Evolutionary conservation across 2,113 vertebrate species (phyloP), one percentile per base, ranked within the genome.

Genomic region (Craseonycteris thonglongyai): DNA sequence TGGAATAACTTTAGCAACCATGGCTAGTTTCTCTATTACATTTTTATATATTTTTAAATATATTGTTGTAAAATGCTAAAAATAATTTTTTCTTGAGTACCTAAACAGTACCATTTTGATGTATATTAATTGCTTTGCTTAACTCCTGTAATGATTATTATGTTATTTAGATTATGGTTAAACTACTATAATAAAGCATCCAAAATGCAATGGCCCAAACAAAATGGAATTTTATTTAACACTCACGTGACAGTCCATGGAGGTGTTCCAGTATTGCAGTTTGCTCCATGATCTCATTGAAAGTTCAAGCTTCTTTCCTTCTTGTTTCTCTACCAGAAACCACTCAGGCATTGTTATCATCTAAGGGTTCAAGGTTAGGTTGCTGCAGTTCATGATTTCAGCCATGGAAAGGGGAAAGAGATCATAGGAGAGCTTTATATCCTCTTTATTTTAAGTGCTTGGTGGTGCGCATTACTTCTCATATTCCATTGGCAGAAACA

Each of bases 21-120:
- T 92, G 40, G 3, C 47, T 79, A 42, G 13, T 94, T 83, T 95
- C 35, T 92, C 38, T 90, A 2, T 79, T 78, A n/a, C 12, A 75
- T 79, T 94, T 92, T 93, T 83, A 51, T 68, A 5, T 95, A 58
- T 93, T 93, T 96, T 92, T 66, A 94, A 90, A 58, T 88, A 90
- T 14, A 40, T 47, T 61, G 10, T 94, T 79, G 3, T 93, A 94
- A 93, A 95, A 74, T 90, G 22, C 33, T 91, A 82, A 90, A 88
- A 61, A 40, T 88, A 21, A 78, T 22, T 47, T 72, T 86, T 84
- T 65, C 68, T 84, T 35, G 69, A 87, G 19, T 33, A 65, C 16
- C 38, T 72, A 74, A 63, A 75, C 8, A 69, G 21, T 88, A 75
- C 75, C 49, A 49, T 75, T 95, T 95, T 51, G 6, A 58, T 87